phyloP scores from a whole-genome alignment of 2,797 vertebrate genomes.

The Protosalanx chinensis region DNA sequence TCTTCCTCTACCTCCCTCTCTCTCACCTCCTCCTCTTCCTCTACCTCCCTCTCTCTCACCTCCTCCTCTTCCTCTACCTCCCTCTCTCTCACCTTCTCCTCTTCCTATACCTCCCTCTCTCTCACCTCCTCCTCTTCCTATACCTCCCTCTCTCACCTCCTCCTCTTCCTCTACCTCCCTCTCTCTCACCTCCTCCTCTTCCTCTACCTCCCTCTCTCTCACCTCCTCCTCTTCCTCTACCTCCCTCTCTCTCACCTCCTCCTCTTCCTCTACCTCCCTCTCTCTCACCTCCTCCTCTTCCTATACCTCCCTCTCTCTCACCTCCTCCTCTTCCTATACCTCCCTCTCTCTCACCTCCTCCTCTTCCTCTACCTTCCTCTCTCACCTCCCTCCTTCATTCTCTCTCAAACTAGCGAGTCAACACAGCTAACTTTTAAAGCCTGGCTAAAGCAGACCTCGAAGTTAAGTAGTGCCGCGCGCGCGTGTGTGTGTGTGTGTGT shows the following conservation, averaged over 20 bases:
- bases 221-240: not conserved
- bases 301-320: too few relatives aligned
- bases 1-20: too few relatives aligned
- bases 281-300: not conserved
- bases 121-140: not conserved
- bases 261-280: not conserved
- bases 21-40: not conserved
- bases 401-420: too few relatives aligned
- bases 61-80: not conserved
- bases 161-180: too few relatives aligned
- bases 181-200: too few relatives aligned
- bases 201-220: not conserved
- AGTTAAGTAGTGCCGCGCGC: not conserved
- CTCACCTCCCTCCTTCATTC: not conserved
- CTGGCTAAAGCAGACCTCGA: not conserved
- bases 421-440: not conserved
- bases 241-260: not conserved
- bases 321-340: not conserved
- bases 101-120: not conserved
- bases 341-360: not conserved
- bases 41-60: not conserved
- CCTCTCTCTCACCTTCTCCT: too few relatives aligned
- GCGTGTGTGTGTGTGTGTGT: slow-evolving; percentile 2
- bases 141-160: not conserved
- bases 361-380: not conserved